These are phyloP conservation scores for Tanytarsus gracilentus DNA, from an alignment of 2,888 invertebrate genomes.

Conservation along the genomic window DNA sequence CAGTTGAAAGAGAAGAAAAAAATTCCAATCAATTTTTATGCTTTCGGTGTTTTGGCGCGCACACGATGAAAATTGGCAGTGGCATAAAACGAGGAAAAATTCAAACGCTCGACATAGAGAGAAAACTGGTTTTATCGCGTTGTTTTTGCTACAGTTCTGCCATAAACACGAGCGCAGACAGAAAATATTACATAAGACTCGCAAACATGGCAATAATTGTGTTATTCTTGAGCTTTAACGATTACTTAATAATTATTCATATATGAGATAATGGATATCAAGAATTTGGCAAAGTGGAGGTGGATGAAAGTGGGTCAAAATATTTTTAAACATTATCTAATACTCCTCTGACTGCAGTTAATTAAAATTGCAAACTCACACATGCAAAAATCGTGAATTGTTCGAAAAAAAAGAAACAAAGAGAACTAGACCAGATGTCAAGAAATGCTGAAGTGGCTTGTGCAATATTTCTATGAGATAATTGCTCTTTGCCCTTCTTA, in stretches of 20 bases:
- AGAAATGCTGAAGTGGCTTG: not conserved
- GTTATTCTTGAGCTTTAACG: too few species aligned
- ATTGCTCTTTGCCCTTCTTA: constrained; percentile 19
- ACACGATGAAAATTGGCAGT: too few species aligned
- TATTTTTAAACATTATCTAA: constrained; percentile 9
- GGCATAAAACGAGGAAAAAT: not conserved
- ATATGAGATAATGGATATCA: too few species aligned
- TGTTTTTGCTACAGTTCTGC: not conserved
- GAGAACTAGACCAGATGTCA: constrained; percentile 10
- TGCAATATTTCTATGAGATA: not conserved
- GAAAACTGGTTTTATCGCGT: not conserved
- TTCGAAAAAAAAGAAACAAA: too few species aligned
- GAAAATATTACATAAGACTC: too few species aligned
- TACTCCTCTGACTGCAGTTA: not conserved
- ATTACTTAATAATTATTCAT: too few species aligned
- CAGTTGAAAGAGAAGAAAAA: too few species aligned
- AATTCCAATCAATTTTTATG: too few species aligned
- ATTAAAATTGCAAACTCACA: not conserved
- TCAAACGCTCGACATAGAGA: not conserved
- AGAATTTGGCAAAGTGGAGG: too few species aligned
- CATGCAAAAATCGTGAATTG: not conserved
- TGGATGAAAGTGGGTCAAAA: not conserved
- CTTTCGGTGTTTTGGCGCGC: too few species aligned
- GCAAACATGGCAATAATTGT: too few species aligned
- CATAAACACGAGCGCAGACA: too few species aligned